These are phyloP conservation scores for Vireo griseus DNA, from an alignment of 2,797 vertebrate species.

Conservation along the genomic window DNA sequence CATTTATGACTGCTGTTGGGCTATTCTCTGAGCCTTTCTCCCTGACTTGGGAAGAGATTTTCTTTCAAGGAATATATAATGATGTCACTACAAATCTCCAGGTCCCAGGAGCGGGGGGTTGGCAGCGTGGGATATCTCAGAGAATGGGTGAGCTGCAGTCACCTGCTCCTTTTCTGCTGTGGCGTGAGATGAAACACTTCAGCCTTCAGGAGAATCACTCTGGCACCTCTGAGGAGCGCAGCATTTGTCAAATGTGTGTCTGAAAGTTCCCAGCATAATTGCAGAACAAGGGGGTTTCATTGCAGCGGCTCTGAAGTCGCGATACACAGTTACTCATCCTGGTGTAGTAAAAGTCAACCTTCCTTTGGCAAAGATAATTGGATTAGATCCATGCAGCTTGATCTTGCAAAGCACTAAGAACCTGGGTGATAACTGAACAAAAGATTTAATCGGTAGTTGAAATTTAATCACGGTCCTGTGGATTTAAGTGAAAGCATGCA, in stretches of 20 bases:
- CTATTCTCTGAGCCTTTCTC: background rate
- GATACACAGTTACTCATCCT: background rate
- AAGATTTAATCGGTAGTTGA: constrained; percentile 40
- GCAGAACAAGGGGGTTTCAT: background rate
- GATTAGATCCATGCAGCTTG: constrained; percentile 5
- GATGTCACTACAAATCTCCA: background rate
- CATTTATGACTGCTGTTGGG: background rate
- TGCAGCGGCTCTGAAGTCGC: background rate
- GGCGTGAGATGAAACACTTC: background rate
- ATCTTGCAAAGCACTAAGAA: constrained; percentile 21
- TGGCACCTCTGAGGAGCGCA: background rate
- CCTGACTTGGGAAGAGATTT: background rate
- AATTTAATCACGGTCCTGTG: constrained; percentile 39
- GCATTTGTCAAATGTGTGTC: background rate
- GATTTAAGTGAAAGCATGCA: constrained; percentile 35
- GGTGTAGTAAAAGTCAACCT: background rate
- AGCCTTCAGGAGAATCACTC: background rate
- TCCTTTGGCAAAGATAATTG: constrained; percentile 29
- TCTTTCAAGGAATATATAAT: background rate
- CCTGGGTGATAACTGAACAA: constrained; percentile 17
- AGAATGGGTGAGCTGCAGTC: background rate
- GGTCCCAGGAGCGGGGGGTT: background rate
- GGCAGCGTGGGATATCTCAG: background rate
- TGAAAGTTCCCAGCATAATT: background rate
- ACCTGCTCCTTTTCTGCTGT: background rate